Evolutionary conservation across 1,140 invertebrate species (phyloP).

Genomic region (Euschistus heros): DNA sequence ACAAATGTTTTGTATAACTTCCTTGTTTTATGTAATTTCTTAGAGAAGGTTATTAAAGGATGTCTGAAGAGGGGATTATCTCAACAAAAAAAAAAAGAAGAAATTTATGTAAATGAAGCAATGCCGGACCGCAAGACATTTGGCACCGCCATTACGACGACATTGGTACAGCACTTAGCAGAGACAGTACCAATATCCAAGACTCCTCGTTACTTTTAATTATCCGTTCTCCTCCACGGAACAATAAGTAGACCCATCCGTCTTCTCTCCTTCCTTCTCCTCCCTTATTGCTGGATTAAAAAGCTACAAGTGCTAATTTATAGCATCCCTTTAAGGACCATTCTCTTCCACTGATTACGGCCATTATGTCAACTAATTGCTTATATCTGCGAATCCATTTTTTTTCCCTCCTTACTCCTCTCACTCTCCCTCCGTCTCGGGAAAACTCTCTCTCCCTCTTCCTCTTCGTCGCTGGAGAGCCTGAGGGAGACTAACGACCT

Average conservation of each 20-base stretch:
- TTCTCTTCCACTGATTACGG: conserved; percentile 14
- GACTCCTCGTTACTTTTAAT: not conserved
- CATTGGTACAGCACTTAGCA: no score
- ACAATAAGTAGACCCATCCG: conserved; percentile 14
- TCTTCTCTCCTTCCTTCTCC: not conserved
- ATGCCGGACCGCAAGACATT: no score
- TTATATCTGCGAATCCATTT: conserved; percentile 13
- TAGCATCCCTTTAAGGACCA: conserved; percentile 13
- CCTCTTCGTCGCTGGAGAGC: not conserved
- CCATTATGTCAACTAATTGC: conserved; percentile 22
- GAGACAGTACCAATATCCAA: no score
- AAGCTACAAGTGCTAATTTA: conserved; percentile 27
- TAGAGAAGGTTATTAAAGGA: no score
- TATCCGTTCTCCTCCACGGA: not conserved
- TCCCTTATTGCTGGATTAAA: conserved; percentile 24
- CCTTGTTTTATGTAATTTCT: no score
- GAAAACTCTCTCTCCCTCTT: not conserved
- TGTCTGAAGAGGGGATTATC: no score
- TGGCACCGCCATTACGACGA: no score
- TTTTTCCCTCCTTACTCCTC: not conserved
- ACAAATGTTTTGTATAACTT: no score
- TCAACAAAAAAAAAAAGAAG: no score
- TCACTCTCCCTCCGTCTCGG: not conserved
- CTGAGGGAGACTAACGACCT: conserved; percentile 11
- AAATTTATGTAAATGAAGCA: no score